Evolutionary conservation across 2,797 vertebrate genomes (phyloP), one percentile per base, ranked within the genome.

Genomic region (Epinephelus awoara): DNA sequence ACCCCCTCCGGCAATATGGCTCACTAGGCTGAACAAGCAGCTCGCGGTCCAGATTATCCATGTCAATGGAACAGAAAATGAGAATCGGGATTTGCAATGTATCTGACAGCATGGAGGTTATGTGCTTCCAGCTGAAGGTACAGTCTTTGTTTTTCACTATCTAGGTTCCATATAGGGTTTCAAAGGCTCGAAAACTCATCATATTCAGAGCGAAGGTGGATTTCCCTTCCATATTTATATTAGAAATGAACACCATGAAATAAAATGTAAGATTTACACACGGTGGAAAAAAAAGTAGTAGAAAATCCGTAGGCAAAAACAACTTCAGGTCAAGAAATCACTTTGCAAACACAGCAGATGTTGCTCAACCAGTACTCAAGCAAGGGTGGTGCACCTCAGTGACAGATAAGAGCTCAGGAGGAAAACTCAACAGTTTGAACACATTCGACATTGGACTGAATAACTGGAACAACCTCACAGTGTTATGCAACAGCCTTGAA

Each of bases 21-120:
- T 89, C 88, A 83, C 69, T 64, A 52, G 82, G 75, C 84, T 89
- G 91, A 86, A 85, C 84, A 88, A 90, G 87, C 83, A 68, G 85
- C 79, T 86, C 58, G 44, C 10, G 9, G 83, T 83, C 79, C 79
- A 82, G 84, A 87, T 92, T 89, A 90, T 87, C 85, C 79, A 80
- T 88, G 84, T 89, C 85, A 89, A 49, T 86, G 82, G 64, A 87
- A 89, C 65, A 77, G 80, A 87, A 88, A 88, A 89, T 85, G 67
- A 85, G 65, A 78, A 83, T 65, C 38, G 46, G 87, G 83, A 85
- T 88, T 84, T 85, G 76, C 72, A 77, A 76, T 86, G 61, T 72
- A 75, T 87, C 72, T 71, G 73, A 90, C 82, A 82, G 76, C 54
- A 72, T 21, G 42, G 64, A 47, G 66, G 61, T 76, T 67, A 74